phyloP scores from a whole-genome alignment of 2,888 invertebrate species.

The Cybosia mesomella region DNA sequence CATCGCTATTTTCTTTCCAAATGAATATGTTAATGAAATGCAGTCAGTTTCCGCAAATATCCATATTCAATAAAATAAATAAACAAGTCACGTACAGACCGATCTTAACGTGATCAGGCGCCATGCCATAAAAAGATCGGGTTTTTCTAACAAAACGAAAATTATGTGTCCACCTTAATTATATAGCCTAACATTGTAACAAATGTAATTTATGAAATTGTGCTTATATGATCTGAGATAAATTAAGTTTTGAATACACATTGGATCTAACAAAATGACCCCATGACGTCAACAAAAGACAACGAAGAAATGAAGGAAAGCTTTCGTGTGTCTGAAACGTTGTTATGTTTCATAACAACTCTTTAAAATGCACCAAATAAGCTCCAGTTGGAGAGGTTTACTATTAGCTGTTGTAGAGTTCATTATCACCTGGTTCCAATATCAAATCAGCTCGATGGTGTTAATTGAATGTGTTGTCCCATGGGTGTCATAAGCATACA shows the following conservation, averaged over 20 bases:
- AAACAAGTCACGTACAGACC: slow-evolving; percentile 62
- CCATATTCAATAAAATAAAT: slow-evolving; percentile 52
- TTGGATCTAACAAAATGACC: not conserved
- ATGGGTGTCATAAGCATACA: too few relatives aligned
- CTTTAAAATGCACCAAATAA: too few relatives aligned
- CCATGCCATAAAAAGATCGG: slow-evolving; percentile 70
- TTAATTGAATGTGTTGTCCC: too few relatives aligned
- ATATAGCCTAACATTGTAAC: slow-evolving; percentile 14
- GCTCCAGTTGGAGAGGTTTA: too few relatives aligned
- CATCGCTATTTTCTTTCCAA: slow-evolving; percentile 11
- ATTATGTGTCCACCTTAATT: slow-evolving; percentile 69
- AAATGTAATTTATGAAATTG: slow-evolving; percentile 11
- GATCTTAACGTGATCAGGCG: slow-evolving; percentile 62
- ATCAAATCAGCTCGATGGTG: too few relatives aligned
- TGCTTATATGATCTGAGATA: slow-evolving; percentile 2
- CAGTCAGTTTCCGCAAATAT: slow-evolving; percentile 51
- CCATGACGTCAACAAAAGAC: not conserved
- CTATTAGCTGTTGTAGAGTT: too few relatives aligned
- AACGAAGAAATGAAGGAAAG: not conserved
- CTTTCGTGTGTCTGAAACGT: too few relatives aligned
- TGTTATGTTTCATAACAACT: too few relatives aligned
- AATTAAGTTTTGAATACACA: not conserved
- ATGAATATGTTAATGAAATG: slow-evolving; percentile 31
- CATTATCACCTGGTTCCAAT: too few relatives aligned
- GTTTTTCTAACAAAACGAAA: slow-evolving; percentile 78